Base-by-base conservation (phyloP, 2,888 invertebrate genomes). In the Apodemia duryi region DNA sequence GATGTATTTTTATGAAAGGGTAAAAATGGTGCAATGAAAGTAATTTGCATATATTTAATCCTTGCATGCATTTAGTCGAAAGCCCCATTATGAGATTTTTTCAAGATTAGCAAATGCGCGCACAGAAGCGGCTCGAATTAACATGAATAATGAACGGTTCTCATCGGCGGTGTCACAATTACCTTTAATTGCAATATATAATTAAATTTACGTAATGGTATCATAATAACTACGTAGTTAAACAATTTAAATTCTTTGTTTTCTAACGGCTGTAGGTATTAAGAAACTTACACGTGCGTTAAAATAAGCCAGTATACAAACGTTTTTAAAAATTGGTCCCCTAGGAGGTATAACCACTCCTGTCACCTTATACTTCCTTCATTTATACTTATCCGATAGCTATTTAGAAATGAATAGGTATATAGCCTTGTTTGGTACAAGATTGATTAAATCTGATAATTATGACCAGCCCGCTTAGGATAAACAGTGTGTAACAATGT, bases 141-240 rank as follows among this genome's bases (percentile, higher is more conserved):
- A 77, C 82, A 86, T 84, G 78, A 75, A 73, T 85, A 85, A 87
- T 85, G 74, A 78, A 79, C 74, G 80, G 82, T 80, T 82, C 74
- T 77, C 79, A 77, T 72, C 75, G 72, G 64, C 77, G 74, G 79
- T 83, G 82, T 82, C 83, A 81, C 82, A 78, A 83, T 83, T 77
- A 71, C 73, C 76, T 76, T 76, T 84, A 82, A 86, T 86, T 82
- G 79, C 78, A 73, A 78, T 80, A 77, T 80, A 81, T 85, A 85
- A 86, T 85, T 84, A 85, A 82, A 82, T 84, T 84, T 82, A 82
- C 77, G 74, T 77, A 78, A 82, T 83, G 84, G 77, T 76, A 79
- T 79, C 79, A 84, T 84, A 79, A 74, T 74, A 71, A 71, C 72
- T 51, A 29, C 61, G 35, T 61, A 49, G 61, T 35, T 35, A 7